phyloP scores from a whole-genome alignment of 2,888 invertebrate species.

The Habroteleia sp. region DNA sequence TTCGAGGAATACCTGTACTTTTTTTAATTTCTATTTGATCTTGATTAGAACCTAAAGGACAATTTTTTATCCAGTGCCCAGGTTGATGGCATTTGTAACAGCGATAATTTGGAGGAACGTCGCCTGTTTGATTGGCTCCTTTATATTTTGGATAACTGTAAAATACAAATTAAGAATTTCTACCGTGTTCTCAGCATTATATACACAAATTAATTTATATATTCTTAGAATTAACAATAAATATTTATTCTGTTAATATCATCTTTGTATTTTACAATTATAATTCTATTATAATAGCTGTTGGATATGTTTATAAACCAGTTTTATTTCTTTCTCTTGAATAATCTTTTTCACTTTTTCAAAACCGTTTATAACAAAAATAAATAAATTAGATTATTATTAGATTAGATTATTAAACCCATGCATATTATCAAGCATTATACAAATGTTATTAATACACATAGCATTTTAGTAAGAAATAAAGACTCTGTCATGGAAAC shows the following conservation, averaged over 20 bases:
- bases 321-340: no score
- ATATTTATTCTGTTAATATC: neutral
- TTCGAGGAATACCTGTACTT: slow-evolving; percentile 98
- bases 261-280: slow-evolving; percentile 41
- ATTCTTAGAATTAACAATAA: no score
- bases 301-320: no score
- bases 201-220: no score
- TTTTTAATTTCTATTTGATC: slow-evolving; percentile 92
- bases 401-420: no score
- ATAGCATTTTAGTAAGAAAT: no score
- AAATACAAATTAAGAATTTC: slow-evolving; percentile 30
- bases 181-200: no score
- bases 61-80: slow-evolving; percentile 99
- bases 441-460: no score
- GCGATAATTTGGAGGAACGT: slow-evolving; percentile 94
- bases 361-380: slow-evolving; percentile 44
- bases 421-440: neutral
- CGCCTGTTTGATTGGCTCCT: slow-evolving; percentile 93
- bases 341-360: slow-evolving; percentile 43
- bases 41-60: slow-evolving; percentile 87
- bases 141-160: slow-evolving; percentile 93
- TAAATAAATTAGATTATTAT: no score
- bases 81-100: slow-evolving; percentile 97
- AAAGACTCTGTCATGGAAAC: no score
- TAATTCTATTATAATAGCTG: neutral